Conservation (phyloP, 2,888 invertebrate genomes). For the Galeopsomyia nigrocyanea region DNA sequence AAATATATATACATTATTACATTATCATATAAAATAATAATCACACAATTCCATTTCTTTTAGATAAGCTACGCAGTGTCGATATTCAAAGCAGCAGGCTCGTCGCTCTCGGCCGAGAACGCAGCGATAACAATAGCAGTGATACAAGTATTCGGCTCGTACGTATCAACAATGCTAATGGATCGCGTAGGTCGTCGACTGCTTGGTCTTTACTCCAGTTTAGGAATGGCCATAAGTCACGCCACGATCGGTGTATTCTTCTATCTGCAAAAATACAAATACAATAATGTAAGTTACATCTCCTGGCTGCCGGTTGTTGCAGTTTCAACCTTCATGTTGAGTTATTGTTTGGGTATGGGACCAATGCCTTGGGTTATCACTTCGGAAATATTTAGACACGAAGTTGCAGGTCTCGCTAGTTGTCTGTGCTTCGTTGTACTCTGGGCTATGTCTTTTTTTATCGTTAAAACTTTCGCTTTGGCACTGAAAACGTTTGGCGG, state of each 20-base stretch:
- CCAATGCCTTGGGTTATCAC: slow-evolving; percentile 71
- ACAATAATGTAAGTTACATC: slow-evolving; percentile 61
- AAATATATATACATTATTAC: no score
- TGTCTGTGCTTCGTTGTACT: slow-evolving; percentile 54
- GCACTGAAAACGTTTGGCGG: slow-evolving; percentile 54
- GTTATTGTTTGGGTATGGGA: slow-evolving; percentile 71
- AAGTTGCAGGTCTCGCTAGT: slow-evolving; percentile 56
- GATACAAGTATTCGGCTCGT: slow-evolving; percentile 72
- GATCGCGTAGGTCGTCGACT: slow-evolving; percentile 75
- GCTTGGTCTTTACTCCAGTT: slow-evolving; percentile 69
- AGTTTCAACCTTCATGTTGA: slow-evolving; percentile 71
- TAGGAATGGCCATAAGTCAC: slow-evolving; percentile 63
- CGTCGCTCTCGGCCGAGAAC: slow-evolving; percentile 69
- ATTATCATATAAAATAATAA: no score
- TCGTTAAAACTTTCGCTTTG: slow-evolving; percentile 59
- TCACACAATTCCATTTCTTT: no score
- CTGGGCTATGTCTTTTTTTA: slow-evolving; percentile 59
- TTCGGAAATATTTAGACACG: slow-evolving; percentile 70
- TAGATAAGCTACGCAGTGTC: slow-evolving; percentile 70
- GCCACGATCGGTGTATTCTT: slow-evolving; percentile 62
- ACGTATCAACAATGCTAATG: no score
- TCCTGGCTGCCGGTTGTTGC: slow-evolving; percentile 71
- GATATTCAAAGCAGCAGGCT: slow-evolving; percentile 72
- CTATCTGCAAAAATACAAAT: slow-evolving; percentile 55
- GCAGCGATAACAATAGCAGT: slow-evolving; percentile 75